Conservation (phyloP, 2,113 vertebrate genomes). For the Cinclus cinclus region DNA sequence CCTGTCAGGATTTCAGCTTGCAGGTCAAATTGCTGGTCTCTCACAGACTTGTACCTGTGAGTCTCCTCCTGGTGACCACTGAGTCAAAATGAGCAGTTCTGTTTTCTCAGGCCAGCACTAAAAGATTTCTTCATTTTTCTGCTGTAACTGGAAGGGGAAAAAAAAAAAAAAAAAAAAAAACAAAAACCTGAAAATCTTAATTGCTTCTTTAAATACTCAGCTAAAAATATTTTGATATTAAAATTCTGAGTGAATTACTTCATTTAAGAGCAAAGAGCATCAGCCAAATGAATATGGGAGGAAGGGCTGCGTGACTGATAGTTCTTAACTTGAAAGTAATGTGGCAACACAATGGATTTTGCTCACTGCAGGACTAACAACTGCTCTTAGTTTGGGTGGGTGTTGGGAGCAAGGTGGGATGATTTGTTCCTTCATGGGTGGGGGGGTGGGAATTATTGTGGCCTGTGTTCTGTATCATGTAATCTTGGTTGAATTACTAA, state of each 20-base stretch:
- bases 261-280: not conserved
- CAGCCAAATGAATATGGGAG: not conserved
- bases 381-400: not conserved
- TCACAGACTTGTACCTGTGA: not conserved
- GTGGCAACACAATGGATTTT: fast-evolving
- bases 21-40: not conserved
- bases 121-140: not conserved
- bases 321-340: not conserved
- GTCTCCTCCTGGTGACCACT: not conserved
- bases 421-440: not conserved
- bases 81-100: not conserved
- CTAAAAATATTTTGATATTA: not conserved
- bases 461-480: not conserved
- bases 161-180: not conserved
- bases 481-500: not conserved
- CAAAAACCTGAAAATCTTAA: not conserved
- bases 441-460: fast-evolving
- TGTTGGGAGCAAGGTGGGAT: not conserved
- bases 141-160: not conserved
- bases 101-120: not conserved
- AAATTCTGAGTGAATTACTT: not conserved
- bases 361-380: not conserved
- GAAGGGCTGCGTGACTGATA: fast-evolving
- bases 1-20: not conserved
- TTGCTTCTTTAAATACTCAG: not conserved